Evolutionary conservation across 1,140 invertebrate genomes (phyloP), one percentile per base, ranked within the genome.

Genomic region (Drosophila kanapiae): DNA sequence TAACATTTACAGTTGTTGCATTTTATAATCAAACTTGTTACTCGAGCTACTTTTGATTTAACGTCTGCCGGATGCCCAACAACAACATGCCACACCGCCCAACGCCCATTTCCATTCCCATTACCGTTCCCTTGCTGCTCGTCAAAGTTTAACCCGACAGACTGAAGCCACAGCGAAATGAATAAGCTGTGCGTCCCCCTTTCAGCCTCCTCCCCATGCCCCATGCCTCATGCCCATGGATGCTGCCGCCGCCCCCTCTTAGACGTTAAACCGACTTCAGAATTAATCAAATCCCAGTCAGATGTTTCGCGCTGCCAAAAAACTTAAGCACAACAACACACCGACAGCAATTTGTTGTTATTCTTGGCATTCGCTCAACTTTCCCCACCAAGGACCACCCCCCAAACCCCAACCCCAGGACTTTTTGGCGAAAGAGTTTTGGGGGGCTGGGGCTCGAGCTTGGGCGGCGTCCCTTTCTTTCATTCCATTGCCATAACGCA

Each of bases 231-330:
- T 33, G 11, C 16, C 31, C 9, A 49, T 18, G 33, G 13, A 38
- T 18, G 18, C 23, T 14, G 13, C 6, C 45, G 23, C 3, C 23
- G 23, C 31, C 49, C 42, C 16, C 42, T 43, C 62, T 69, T 79
- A 80, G 83, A 82, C 80, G 84, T 88, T 88, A 88, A 87, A 87
- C 84, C 84, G 84, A 87, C 84, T 87, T 87, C 80, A 87, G 84
- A 87, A 87, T 87, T 87, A 87, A 87, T 87, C 84, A 87, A 87
- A 87, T 87, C 80, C 84, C 64, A 87, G 84, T 87, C 84, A 87
- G 84, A 87, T 87, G 83, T 87, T 87, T 86, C 76, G 83, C 83
- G 84, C 76, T 87, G 80, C 84, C 84, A 88, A 87, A 87, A 87
- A 87, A 88, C 84, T 87, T 87, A 82, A 88, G 80, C 72, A 86